A percentile compares a stretch with the other conserved stretches of the same genome.
Evolutionary conservation across 1,140 invertebrate species (phyloP).

Genomic region (Drosophila kurseongensis): DNA sequence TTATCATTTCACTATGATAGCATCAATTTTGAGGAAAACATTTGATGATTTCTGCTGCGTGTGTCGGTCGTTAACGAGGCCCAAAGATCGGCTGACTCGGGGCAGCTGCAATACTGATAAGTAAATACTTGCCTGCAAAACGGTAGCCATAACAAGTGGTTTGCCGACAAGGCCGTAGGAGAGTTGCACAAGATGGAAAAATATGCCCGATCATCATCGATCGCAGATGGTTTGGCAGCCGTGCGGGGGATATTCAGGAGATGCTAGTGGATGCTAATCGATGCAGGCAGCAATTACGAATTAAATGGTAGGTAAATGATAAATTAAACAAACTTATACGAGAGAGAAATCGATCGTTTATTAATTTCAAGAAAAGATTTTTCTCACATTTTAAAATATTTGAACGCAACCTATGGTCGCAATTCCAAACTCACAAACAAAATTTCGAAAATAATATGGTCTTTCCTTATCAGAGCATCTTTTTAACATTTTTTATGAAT

Average conservation of each 20-base stretch:
- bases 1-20: constrained; percentile 81
- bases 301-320: constrained; percentile 22
- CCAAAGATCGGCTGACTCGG: constrained; percentile 9
- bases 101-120: constrained; percentile 68
- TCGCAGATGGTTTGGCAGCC: constrained; percentile 31
- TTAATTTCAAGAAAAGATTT: not conserved
- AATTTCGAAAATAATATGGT: too few relatives aligned
- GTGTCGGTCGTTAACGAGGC: constrained; percentile 77
- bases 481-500: too few relatives aligned
- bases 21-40: constrained; percentile 76
- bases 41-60: constrained; percentile 80
- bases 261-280: constrained; percentile 11
- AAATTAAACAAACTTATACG: constrained; percentile 2
- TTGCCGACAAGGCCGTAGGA: constrained; percentile 30
- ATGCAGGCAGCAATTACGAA: constrained; percentile 11
- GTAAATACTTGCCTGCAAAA: constrained; percentile 69
- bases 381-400: too few relatives aligned
- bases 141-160: constrained; percentile 56
- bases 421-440: too few relatives aligned
- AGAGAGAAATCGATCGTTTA: not conserved
- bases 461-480: too few relatives aligned
- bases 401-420: too few relatives aligned
- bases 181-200: constrained; percentile 18
- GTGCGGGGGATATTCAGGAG: not conserved
- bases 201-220: constrained; percentile 57